Evolutionary conservation across 2,113 vertebrate species (phyloP).

Genomic region (Rhabdornis inornatus): DNA sequence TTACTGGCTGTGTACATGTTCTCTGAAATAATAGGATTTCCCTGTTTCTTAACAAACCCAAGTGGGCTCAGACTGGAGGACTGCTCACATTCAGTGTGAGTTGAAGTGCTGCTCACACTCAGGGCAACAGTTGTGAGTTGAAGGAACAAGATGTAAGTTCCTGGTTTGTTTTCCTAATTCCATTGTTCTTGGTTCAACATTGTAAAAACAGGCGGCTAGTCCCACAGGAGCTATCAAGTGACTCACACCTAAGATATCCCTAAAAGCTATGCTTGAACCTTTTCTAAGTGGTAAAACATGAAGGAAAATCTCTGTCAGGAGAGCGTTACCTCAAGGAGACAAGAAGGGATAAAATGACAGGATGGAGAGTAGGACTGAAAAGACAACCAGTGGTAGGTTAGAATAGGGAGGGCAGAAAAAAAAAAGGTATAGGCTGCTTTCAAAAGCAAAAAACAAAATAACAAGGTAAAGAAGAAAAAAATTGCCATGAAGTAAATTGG

Average conservation of each 20-base stretch:
- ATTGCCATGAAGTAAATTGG: neutral
- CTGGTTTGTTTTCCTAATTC: neutral
- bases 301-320: neutral
- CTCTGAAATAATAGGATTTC: neutral
- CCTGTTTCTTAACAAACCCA: neutral
- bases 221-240: neutral
- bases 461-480: neutral
- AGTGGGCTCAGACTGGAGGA: neutral
- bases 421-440: neutral
- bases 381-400: neutral
- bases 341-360: neutral
- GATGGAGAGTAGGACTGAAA: neutral
- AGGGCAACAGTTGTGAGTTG: neutral
- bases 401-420: neutral
- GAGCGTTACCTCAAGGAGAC: neutral
- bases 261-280: neutral
- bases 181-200: neutral
- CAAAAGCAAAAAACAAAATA: neutral
- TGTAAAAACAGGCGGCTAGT: neutral
- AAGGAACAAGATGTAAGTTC: neutral
- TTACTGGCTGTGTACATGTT: neutral
- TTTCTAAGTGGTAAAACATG: neutral
- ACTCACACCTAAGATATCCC: neutral
- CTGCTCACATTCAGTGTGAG: neutral
- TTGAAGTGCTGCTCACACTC: neutral